Percentiles rank a stretch among this genome's conserved stretches.
Evolutionary conservation across 2,888 invertebrate species (phyloP).

Genomic region (Archaeoteleia sp.): DNA sequence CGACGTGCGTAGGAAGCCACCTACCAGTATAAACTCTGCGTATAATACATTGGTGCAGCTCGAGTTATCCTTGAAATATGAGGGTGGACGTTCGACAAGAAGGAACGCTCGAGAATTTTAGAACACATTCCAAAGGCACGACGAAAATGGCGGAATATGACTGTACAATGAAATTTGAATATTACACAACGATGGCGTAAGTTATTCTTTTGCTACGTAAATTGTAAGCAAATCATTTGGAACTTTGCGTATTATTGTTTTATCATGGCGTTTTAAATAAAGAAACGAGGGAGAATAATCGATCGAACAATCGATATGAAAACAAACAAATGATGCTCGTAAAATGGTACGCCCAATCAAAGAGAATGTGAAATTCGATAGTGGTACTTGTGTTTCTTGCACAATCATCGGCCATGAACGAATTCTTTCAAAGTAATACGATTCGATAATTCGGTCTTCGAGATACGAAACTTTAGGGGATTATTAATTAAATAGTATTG

Average conservation of each 20-base stretch:
- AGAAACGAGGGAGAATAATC: slow-evolving; percentile 18
- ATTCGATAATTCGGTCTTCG: no score
- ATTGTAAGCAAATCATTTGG: no score
- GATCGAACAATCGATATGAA: slow-evolving; percentile 29
- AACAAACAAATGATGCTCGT: slow-evolving; percentile 12
- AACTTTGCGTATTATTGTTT: not conserved
- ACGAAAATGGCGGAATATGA: no score
- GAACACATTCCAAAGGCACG: slow-evolving; percentile 29
- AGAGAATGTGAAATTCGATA: slow-evolving; percentile 31
- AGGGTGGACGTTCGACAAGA: slow-evolving; percentile 47
- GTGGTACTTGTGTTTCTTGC: slow-evolving; percentile 25
- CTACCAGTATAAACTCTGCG: slow-evolving; percentile 36
- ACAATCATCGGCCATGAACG: slow-evolving; percentile 30
- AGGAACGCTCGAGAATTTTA: slow-evolving; percentile 34
- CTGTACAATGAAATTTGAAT: no score
- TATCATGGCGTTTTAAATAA: slow-evolving; percentile 9
- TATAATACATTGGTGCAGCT: slow-evolving; percentile 33
- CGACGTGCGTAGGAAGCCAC: slow-evolving; percentile 43
- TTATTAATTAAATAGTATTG: no score
- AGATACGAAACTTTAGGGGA: no score
- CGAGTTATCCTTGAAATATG: slow-evolving; percentile 49
- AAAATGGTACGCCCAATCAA: slow-evolving; percentile 9
- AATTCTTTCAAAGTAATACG: slow-evolving; percentile 19
- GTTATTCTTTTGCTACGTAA: no score
- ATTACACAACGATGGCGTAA: no score